A percentile compares a stretch with the other conserved stretches of the same genome.
These are phyloP conservation scores for Bettongia penicillata DNA, from an alignment of 2,113 vertebrate species.

Conservation along the genomic window DNA sequence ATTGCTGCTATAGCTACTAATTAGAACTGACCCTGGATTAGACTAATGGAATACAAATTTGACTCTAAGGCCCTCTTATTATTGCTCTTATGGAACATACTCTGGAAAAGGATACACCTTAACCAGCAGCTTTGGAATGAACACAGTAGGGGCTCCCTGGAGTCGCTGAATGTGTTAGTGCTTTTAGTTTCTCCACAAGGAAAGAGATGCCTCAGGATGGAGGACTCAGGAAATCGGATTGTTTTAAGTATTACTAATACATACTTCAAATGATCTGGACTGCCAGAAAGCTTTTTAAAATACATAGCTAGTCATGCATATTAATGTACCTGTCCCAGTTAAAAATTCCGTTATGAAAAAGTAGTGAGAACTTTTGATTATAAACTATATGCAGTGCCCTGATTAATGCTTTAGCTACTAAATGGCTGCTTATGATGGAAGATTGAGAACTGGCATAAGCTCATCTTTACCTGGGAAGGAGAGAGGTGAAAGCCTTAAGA, in stretches of 20 bases:
- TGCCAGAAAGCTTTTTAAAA: conserved; percentile 2
- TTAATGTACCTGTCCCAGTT: conserved; percentile 7
- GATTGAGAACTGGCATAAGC: not conserved
- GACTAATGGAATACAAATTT: not conserved
- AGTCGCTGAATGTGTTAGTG: not conserved
- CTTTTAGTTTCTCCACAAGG: not conserved
- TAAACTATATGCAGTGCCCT: not conserved
- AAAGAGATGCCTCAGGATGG: not conserved
- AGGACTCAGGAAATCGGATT: not conserved
- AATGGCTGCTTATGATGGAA: not conserved
- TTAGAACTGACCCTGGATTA: not conserved
- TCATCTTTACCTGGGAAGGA: not conserved
- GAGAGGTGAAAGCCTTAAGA: not conserved
- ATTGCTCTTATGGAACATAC: not conserved
- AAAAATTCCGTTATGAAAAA: not conserved
- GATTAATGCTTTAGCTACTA: not conserved
- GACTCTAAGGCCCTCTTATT: not conserved
- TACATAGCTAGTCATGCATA: not conserved
- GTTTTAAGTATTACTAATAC: not conserved
- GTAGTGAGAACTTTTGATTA: conserved; percentile 3
- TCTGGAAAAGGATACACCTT: not conserved
- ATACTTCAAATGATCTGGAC: not conserved
- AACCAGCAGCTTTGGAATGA: not conserved
- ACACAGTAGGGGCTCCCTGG: not conserved
- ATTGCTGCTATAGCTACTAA: not conserved